Evolutionary conservation across 2,797 vertebrate genomes (phyloP), one percentile per base, ranked within the genome.

Genomic region (Silurus lanzhouensis): DNA sequence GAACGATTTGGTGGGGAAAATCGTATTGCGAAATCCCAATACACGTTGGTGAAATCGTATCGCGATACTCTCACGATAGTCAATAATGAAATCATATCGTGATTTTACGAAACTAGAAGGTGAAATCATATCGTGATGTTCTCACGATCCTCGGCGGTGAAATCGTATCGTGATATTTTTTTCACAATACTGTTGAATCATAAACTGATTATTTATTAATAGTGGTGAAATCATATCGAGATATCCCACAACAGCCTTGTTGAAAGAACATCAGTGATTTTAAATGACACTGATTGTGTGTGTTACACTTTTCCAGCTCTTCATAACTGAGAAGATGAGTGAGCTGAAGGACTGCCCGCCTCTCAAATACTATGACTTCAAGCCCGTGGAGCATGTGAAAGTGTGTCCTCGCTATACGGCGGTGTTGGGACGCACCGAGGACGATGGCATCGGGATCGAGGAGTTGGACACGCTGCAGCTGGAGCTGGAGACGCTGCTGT

Each of bases 321-420:
- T 10, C n/a, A 78, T 84, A 22, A 85, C 52, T 70, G 52, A 83
- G 91, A 92, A 83, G 91, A 99, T 99, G 98, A 99, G 97, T 88
- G 98, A 99, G 91, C 92, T 99, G 87, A 99, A 99, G 94, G 98
- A 99, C 92, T 99, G 98, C 82, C 98, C 98, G 3, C 95, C 95
- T 0, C 93, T 99, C 74, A 98, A 99, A 92, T 99, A 99, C 92
- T 98, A 99, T 10, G 98, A 99, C 92, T 99, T 99, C 92, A 99
- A 99, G 90, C 98, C 98, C 0, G 98, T 99, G 76, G 98, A 99
- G 92, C 98, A 99, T 85, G 94, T 96, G 63, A 99, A 98, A 90
- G 94, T 98, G 87, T 99, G 98, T 72, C 98, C 98, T 1, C 96
- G 98, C 7, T 99, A 99, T 93, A 98, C 98, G 0, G 98, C 98